These are phyloP conservation scores for Melanogrammus aeglefinus DNA, from an alignment of 2,797 vertebrate species.

Conservation along the genomic window DNA sequence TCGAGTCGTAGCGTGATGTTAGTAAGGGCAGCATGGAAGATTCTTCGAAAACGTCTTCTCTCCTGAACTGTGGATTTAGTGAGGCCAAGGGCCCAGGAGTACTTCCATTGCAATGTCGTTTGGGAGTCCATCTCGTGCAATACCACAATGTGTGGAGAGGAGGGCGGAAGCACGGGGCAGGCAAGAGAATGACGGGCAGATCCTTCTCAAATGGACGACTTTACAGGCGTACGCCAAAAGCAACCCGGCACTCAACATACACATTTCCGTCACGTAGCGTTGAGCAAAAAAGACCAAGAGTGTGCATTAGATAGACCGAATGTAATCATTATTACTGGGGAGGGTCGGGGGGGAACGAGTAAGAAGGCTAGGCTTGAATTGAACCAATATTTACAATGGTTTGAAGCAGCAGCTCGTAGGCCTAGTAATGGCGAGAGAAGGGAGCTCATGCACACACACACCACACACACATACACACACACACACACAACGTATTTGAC, in stretches of 20 bases:
- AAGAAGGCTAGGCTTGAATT: slow-evolving; percentile 15
- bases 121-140: slow-evolving; percentile 69
- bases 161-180: slow-evolving; percentile 68
- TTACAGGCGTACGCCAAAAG: slow-evolving; percentile 43
- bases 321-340: not conserved
- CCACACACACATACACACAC: too few relatives aligned
- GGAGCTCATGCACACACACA: not conserved
- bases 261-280: slow-evolving; percentile 14
- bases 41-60: too few relatives aligned
- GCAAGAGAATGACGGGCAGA: slow-evolving; percentile 65
- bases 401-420: slow-evolving; percentile 24
- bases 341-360: slow-evolving; percentile 11
- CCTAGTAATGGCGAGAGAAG: slow-evolving; percentile 38
- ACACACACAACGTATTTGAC: not conserved
- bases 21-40: not conserved
- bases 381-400: slow-evolving; percentile 29
- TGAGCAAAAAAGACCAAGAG: not conserved
- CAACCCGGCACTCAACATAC: slow-evolving; percentile 35
- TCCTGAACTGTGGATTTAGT: slow-evolving; percentile 17
- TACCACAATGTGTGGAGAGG: slow-evolving; percentile 38
- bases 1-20: too few relatives aligned
- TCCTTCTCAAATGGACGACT: slow-evolving; percentile 76
- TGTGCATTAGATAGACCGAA: not conserved
- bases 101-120: slow-evolving; percentile 54
- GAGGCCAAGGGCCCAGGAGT: slow-evolving; percentile 54